These are phyloP conservation scores for Vicugna pacos DNA, from an alignment of 2,113 vertebrate species.

Conservation along the genomic window DNA sequence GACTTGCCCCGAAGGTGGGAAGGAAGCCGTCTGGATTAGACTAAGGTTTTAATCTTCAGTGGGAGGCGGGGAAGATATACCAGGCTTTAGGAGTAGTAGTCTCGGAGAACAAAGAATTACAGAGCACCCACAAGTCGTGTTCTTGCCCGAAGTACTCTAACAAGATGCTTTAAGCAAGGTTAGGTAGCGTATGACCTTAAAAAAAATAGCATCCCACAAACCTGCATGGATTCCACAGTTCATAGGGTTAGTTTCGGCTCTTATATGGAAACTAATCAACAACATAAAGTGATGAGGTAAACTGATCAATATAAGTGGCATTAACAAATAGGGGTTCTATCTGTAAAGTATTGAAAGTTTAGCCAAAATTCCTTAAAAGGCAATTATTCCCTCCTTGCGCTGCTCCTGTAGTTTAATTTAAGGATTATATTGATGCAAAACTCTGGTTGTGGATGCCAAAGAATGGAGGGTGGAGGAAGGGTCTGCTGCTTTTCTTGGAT, in stretches of 20 bases:
- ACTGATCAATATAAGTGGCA: background rate
- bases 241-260: background rate
- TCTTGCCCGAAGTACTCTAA: background rate
- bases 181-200: constrained; percentile 45
- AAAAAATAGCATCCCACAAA: background rate
- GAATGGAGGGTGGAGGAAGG: constrained; percentile 68
- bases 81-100: background rate
- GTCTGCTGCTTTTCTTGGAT: constrained; percentile 79
- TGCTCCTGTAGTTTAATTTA: constrained; percentile 37
- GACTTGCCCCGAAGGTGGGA: constrained; percentile 76
- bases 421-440: constrained; percentile 61
- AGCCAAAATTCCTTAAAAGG: constrained; percentile 48
- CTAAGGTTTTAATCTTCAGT: constrained; percentile 30
- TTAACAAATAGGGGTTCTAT: background rate
- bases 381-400: background rate
- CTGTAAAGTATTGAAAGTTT: constrained; percentile 58
- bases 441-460: constrained; percentile 47
- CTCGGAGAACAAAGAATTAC: constrained; percentile 77
- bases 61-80: constrained; percentile 40
- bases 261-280: background rate
- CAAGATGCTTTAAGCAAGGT: constrained; percentile 3
- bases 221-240: background rate
- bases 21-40: constrained; percentile 32
- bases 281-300: background rate
- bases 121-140: constrained; percentile 40